These are phyloP conservation scores for Callyntrura guangdongensis DNA, from an alignment of 2,888 invertebrate genomes.

Conservation along the genomic window DNA sequence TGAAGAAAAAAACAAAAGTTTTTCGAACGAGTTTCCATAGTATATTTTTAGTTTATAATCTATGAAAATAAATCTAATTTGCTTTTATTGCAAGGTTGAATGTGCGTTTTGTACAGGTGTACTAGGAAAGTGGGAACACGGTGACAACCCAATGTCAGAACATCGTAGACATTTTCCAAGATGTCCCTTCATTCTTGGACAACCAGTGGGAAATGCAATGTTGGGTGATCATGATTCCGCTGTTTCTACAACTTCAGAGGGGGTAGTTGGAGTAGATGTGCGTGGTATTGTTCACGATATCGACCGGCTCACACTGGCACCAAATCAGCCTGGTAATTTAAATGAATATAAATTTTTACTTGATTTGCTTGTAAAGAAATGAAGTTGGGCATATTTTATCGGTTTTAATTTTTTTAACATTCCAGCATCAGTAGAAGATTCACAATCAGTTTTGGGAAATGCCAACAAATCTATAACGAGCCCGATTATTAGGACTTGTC, in stretches of 20 bases:
- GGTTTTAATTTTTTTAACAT: conserved; percentile 28
- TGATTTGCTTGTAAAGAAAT: background rate
- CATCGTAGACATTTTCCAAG: conserved; percentile 85
- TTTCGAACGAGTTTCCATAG: too few species aligned
- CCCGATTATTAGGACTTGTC: conserved; percentile 85
- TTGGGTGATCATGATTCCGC: conserved; percentile 85
- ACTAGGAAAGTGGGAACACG: conserved; percentile 85
- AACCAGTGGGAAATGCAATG: conserved; percentile 89
- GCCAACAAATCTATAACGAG: conserved; percentile 81
- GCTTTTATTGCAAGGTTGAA: conserved; percentile 85
- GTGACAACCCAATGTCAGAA: conserved; percentile 86
- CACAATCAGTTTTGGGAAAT: conserved; percentile 82
- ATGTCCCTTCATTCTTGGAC: conserved; percentile 85
- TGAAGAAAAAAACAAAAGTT: too few species aligned
- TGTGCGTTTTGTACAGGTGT: conserved; percentile 86
- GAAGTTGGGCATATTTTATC: background rate
- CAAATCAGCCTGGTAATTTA: conserved; percentile 79
- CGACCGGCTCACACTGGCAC: conserved; percentile 47
- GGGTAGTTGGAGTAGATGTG: conserved; percentile 77
- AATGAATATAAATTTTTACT: background rate
- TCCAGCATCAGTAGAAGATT: conserved; percentile 78
- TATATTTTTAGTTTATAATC: too few species aligned
- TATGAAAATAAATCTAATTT: background rate
- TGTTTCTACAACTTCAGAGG: conserved; percentile 85
- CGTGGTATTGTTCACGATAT: conserved; percentile 78